Base-by-base conservation (phyloP, 2,113 vertebrate genomes). In the Fregetta grallaria region DNA sequence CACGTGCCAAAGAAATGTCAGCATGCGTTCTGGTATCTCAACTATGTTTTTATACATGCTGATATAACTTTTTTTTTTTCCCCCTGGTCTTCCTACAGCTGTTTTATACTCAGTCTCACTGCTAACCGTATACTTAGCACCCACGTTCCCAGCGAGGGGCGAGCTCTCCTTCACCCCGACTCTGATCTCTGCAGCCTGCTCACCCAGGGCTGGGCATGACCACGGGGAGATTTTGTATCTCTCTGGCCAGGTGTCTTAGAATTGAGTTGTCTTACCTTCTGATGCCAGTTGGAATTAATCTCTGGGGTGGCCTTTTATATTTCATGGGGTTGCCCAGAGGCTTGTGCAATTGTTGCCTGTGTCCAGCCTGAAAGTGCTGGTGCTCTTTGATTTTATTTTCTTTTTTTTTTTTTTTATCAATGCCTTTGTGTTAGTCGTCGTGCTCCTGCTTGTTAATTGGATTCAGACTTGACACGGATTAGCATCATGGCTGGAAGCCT, bases 1-100 rank as follows among this genome's bases (percentile, higher is more conserved):
- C 42, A 8, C 14, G 49, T 79, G 86, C 96, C 86, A 85, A 72
- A 79, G 89, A 92, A 49, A 65, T 22, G 87, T 95, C 95, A 92
- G 53, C 58, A 3, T 29, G 26, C 32, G 65, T 70, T 66, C 58
- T 94, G 73, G 4, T 76, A 12, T 81, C 94, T 95, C 86, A 81
- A 9, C 58, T 87, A 42, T 73, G 61, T 5, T 77, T 91, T 78
- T 18, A 15, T 38, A 12, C 18, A 3, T 25, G 26, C 61, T 4
- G 3, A 50, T 36, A 6, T 5, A 38, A 44, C 2, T 20, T 38
- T 38, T 38, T 38, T 38, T 38, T 38, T 38, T 38, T 38, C 38
- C 38, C 38, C 38, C 38, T 38, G 38, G 8, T 49, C 49, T 81
- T 78, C 26, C 84, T 82, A 1, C 34, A 70, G 40, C 70, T 36